Conservation (phyloP, 2,888 invertebrate genomes). For the Chironomus riparius region DNA sequence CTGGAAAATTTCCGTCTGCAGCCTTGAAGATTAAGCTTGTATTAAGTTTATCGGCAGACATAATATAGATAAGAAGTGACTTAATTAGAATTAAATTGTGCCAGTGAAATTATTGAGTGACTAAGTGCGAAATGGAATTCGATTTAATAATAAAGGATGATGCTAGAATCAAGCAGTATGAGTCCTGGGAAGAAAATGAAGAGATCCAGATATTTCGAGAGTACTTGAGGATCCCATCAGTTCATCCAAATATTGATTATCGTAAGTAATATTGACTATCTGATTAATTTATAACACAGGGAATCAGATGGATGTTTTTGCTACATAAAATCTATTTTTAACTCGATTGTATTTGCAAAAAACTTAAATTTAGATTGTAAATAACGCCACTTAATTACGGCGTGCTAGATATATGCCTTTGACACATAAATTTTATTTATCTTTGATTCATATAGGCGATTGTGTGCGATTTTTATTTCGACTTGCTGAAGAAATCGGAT, state of each 20-base stretch:
- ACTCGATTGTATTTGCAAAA: not conserved
- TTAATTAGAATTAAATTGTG: not conserved
- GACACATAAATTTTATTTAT: not conserved
- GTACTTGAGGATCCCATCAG: conserved; percentile 77
- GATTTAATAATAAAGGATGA: not conserved
- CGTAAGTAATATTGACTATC: conserved; percentile 82
- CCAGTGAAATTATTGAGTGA: not conserved
- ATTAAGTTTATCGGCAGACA: no score
- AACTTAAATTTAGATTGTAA: not conserved
- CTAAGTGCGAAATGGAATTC: not conserved
- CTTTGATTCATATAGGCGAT: not conserved
- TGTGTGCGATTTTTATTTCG: conserved; percentile 65
- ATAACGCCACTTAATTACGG: not conserved
- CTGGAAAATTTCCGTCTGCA: not conserved
- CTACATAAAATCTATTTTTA: not conserved
- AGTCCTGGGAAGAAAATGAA: conserved; percentile 43
- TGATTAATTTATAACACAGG: no score
- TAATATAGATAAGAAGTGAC: no score
- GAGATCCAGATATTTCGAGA: conserved; percentile 72
- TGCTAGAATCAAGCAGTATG: not conserved
- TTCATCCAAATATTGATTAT: conserved; percentile 80
- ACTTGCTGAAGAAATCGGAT: conserved; percentile 60
- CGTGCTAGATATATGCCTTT: no score
- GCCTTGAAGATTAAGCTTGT: no score
- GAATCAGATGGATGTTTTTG: not conserved